phyloP scores from a whole-genome alignment of 2,888 invertebrate genomes.

The Andrena camellia region DNA sequence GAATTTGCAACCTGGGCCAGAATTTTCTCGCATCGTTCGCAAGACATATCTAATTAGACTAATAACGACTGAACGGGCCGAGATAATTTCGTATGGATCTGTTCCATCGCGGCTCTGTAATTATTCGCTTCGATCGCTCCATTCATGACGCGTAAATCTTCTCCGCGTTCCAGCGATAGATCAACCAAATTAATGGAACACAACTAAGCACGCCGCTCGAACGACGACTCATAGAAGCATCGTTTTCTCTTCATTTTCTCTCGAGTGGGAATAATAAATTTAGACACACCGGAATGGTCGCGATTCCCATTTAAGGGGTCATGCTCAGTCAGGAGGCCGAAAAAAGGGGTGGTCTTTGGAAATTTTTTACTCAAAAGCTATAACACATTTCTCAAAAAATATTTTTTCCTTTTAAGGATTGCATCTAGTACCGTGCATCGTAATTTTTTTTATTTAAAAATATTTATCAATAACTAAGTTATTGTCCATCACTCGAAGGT shows the following conservation, averaged over 20 bases:
- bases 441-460: too few relatives aligned
- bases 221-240: slow-evolving; percentile 20
- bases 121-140: slow-evolving; percentile 57
- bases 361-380: too few relatives aligned
- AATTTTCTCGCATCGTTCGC: slow-evolving; percentile 6
- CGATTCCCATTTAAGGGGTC: not conserved
- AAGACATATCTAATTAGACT: slow-evolving; percentile 37
- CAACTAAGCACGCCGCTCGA: slow-evolving; percentile 43
- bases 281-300: not conserved
- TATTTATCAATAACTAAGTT: too few relatives aligned
- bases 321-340: too few relatives aligned
- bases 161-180: slow-evolving; percentile 39
- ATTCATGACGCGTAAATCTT: slow-evolving; percentile 55
- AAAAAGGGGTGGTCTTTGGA: too few relatives aligned
- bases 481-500: too few relatives aligned
- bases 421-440: too few relatives aligned
- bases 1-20: not conserved
- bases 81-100: slow-evolving; percentile 44
- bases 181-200: slow-evolving; percentile 60
- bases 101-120: slow-evolving; percentile 46
- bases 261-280: not conserved
- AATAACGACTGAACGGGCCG: slow-evolving; percentile 24
- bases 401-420: too few relatives aligned
- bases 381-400: too few relatives aligned
- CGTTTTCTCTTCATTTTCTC: slow-evolving; percentile 52